Evolutionary conservation across 2,113 vertebrate genomes (phyloP).

Genomic region (Symphodus melops): DNA sequence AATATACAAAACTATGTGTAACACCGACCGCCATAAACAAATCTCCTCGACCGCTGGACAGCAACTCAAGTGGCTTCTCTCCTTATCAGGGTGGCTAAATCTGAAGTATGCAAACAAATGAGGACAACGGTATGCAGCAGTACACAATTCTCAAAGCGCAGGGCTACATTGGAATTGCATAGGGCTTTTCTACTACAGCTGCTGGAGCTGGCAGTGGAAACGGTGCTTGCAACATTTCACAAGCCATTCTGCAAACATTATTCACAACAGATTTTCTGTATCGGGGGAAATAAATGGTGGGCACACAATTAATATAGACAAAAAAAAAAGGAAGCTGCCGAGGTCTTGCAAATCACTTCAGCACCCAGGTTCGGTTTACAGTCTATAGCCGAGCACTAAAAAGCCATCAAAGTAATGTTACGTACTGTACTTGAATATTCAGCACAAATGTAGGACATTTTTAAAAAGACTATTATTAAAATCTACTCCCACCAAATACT

Average conservation of each 20-base stretch:
- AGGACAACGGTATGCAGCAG: neutral
- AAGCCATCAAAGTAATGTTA: too few species aligned
- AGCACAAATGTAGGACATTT: too few species aligned
- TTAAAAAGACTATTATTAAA: too few species aligned
- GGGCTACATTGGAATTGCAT: neutral
- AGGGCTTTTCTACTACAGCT: neutral
- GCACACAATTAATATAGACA: neutral
- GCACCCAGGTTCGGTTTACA: too few species aligned
- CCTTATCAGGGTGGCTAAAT: neutral
- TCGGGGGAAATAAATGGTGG: neutral
- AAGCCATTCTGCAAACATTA: neutral
- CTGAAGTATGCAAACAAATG: neutral
- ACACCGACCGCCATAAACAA: constrained; percentile 29
- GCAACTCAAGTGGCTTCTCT: constrained; percentile 14
- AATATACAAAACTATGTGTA: constrained; percentile 33
- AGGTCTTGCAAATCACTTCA: too few species aligned
- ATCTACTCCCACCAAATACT: too few species aligned
- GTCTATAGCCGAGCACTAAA: too few species aligned
- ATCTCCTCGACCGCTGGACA: constrained; percentile 1
- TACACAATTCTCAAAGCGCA: neutral
- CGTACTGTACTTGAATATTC: too few species aligned
- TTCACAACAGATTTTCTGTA: neutral
- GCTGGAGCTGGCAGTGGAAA: neutral
- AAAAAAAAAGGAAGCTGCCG: too few species aligned
- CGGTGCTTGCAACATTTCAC: neutral